Evolutionary conservation across 2,888 invertebrate species (phyloP), one percentile per base, ranked within the genome.

Genomic region (Phengaris arion): DNA sequence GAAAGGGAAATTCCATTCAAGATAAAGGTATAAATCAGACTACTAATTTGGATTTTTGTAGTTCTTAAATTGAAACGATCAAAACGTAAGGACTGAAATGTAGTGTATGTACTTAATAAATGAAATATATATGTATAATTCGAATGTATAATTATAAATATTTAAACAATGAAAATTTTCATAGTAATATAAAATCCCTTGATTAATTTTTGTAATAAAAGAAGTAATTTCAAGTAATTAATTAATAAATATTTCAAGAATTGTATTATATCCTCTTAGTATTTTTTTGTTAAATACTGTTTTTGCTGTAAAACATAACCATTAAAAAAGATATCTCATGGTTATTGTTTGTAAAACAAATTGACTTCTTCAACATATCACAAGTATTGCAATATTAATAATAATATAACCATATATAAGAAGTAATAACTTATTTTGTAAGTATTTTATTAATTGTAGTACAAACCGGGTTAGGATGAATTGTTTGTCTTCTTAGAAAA

Each of bases 61-160:
- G 55, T 64, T 59, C 4, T 22, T 4, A n/a, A 59, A 68, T n/a
- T 69, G 6, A 46, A 69, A 48, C 68, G 13, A 48, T 48, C 46
- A n/a, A 68, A 46, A 48, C 46, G 3, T 9, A 48, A 15, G 12
- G 69, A 69, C 48, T 69, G 69, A 69, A 69, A 48, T 48, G 48
- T 45, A 69, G 15, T 69, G 48, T 8, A 69, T 69, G 68, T 69
- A 69, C 68, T 68, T 68, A 69, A n/a, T 48, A 45, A 68, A 13
- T 13, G 13, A 46, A 64, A 6, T 35, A 68, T 48, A 68, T 68
- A 22, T 22, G 59, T 9, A 22, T 59, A 22, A 22, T 22, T 59
- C 15, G 35, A 64, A 64, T 64, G 35, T 64, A 13, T 9, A 57
- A 55, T 57, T 57, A 15, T 57, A 9, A 57, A 9, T 8, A 57